Conservation (phyloP, 2,888 invertebrate species). For the Tipula vernalis region DNA sequence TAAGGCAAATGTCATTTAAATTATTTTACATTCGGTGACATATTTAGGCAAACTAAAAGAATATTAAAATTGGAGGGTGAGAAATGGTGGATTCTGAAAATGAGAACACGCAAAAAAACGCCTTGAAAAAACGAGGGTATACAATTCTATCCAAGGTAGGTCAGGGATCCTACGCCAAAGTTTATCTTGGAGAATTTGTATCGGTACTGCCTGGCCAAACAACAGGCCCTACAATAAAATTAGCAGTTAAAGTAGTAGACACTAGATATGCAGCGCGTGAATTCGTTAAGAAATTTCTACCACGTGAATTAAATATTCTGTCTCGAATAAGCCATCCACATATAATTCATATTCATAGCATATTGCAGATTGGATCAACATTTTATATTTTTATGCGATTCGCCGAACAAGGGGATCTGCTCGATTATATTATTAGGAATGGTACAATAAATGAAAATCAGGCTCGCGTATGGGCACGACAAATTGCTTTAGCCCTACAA, state of each 20-base stretch:
- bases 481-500: slow-evolving; percentile 51
- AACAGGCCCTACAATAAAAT: slow-evolving; percentile 23
- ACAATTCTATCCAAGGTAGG: slow-evolving; percentile 51
- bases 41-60: not conserved
- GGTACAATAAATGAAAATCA: slow-evolving; percentile 56
- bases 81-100: not conserved
- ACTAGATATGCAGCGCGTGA: slow-evolving; percentile 59
- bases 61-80: not conserved
- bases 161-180: slow-evolving; percentile 68
- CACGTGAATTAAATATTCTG: slow-evolving; percentile 67
- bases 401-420: slow-evolving; percentile 67
- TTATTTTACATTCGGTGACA: not conserved
- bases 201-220: not conserved
- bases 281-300: slow-evolving; percentile 67
- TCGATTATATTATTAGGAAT: slow-evolving; percentile 57
- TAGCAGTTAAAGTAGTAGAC: slow-evolving; percentile 68
- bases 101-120: not conserved
- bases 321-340: slow-evolving; percentile 66
- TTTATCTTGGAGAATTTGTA: slow-evolving; percentile 18
- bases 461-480: slow-evolving; percentile 55
- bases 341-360: slow-evolving; percentile 62
- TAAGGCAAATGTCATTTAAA: not conserved
- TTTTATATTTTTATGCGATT: slow-evolving; percentile 65
- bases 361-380: slow-evolving; percentile 54
- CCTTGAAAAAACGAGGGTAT: slow-evolving; percentile 47